phyloP scores from a whole-genome alignment of 2,113 vertebrate genomes.

The Notarius lentiginosus region DNA sequence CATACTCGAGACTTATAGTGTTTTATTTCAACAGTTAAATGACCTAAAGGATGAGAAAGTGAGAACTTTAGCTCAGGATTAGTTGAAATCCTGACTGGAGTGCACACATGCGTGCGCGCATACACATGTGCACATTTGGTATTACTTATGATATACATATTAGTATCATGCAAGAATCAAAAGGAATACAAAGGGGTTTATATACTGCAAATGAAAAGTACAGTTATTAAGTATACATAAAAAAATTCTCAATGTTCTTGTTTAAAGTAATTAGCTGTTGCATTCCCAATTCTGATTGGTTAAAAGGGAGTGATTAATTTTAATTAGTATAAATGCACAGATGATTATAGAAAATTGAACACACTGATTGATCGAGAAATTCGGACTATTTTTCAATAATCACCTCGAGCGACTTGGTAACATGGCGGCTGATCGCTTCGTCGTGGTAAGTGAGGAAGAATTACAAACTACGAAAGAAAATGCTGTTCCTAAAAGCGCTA shows the following conservation, averaged over 20 bases:
- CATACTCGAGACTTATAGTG: slow-evolving; percentile 28
- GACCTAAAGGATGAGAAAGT: slow-evolving; percentile 24
- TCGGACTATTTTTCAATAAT: too few relatives aligned
- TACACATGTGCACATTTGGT: not conserved
- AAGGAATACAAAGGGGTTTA: not conserved
- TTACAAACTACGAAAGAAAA: too few relatives aligned
- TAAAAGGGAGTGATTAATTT: not conserved
- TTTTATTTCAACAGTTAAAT: slow-evolving; percentile 42
- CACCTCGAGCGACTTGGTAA: too few relatives aligned
- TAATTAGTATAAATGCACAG: too few relatives aligned
- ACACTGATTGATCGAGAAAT: too few relatives aligned
- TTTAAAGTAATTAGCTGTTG: not conserved
- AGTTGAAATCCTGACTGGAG: not conserved
- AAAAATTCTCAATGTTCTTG: not conserved
- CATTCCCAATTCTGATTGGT: not conserved
- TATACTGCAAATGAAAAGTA: not conserved
- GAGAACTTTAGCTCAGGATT: slow-evolving; percentile 2
- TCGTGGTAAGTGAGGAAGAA: too few relatives aligned
- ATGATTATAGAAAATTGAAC: too few relatives aligned
- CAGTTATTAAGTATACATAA: not conserved
- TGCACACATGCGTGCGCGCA: slow-evolving; percentile 12
- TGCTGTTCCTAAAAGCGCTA: too few relatives aligned
- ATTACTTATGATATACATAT: not conserved
- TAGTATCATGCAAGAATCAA: not conserved
- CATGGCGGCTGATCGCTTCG: too few relatives aligned